Evolutionary conservation across 2,888 invertebrate species (phyloP).

Genomic region (Xanthorhoe designata): DNA sequence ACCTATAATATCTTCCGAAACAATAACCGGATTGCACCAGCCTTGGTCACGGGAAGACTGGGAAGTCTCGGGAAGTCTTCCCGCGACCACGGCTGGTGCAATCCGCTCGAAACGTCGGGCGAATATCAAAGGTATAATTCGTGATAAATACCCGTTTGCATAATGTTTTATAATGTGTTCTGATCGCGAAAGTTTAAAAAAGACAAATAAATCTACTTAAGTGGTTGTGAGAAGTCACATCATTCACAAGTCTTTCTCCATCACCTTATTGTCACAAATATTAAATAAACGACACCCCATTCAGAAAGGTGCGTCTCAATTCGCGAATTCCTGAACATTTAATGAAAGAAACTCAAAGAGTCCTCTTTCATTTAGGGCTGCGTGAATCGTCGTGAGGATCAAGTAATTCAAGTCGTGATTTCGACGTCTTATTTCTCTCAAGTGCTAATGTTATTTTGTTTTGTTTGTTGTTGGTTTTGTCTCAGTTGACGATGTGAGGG

Average conservation of each 20-base stretch:
- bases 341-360: slow-evolving; percentile 48
- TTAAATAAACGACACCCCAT: slow-evolving; percentile 63
- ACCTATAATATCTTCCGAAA: not conserved
- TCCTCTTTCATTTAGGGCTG: slow-evolving; percentile 29
- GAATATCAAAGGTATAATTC: too few relatives aligned
- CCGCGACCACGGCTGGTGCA: too few relatives aligned
- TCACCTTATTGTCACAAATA: slow-evolving; percentile 2
- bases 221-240: too few relatives aligned
- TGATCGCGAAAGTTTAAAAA: too few relatives aligned
- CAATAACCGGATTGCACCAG: too few relatives aligned
- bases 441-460: slow-evolving; percentile 31
- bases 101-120: too few relatives aligned
- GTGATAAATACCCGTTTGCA: too few relatives aligned
- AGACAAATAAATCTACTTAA: not conserved
- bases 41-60: too few relatives aligned
- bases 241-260: not conserved
- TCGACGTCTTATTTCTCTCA: slow-evolving; percentile 25
- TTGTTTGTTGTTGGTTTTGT: slow-evolving; percentile 22
- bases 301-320: slow-evolving; percentile 58
- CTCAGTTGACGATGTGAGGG: slow-evolving; percentile 16
- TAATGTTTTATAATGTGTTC: too few relatives aligned
- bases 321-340: slow-evolving; percentile 60
- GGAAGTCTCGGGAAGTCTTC: too few relatives aligned
- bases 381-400: slow-evolving; percentile 26
- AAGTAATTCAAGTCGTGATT: slow-evolving; percentile 23